phyloP scores from a whole-genome alignment of 2,888 invertebrate genomes.

The Scaptomyza cyrtandrae region DNA sequence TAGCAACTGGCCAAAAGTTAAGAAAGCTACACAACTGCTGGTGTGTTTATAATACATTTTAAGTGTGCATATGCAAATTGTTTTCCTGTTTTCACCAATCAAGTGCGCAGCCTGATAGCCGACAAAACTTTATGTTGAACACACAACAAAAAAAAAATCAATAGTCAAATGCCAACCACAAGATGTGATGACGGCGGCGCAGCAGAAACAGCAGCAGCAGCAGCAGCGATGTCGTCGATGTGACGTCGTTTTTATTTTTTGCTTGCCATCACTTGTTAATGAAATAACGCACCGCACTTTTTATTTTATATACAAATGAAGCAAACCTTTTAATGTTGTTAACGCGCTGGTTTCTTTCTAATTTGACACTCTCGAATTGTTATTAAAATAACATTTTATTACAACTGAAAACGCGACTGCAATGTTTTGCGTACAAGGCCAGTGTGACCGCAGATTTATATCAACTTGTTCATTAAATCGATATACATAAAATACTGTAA shows the following conservation, averaged over 20 bases:
- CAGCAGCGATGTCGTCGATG: conserved; percentile 37
- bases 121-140: conserved; percentile 13
- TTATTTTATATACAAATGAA: not conserved
- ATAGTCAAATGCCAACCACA: conserved; percentile 53
- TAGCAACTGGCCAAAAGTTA: conserved; percentile 54
- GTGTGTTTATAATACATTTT: conserved; percentile 1
- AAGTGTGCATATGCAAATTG: conserved; percentile 23
- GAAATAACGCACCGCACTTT: not conserved
- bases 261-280: not conserved
- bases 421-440: conserved; percentile 50
- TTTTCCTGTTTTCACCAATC: conserved; percentile 10
- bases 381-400: conserved; percentile 63
- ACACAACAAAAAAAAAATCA: conserved; percentile 54
- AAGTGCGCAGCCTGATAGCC: conserved; percentile 11
- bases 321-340: conserved; percentile 53
- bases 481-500: conserved; percentile 18
- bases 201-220: conserved; percentile 30
- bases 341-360: conserved; percentile 7
- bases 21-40: conserved; percentile 28
- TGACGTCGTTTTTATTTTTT: conserved; percentile 49
- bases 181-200: conserved; percentile 45
- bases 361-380: conserved; percentile 15
- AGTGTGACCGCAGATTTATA: conserved; percentile 38
- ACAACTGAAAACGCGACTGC: conserved; percentile 57
- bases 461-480: conserved; percentile 7